phyloP scores from a whole-genome alignment of 2,888 invertebrate genomes.

The Machimus rusticus region DNA sequence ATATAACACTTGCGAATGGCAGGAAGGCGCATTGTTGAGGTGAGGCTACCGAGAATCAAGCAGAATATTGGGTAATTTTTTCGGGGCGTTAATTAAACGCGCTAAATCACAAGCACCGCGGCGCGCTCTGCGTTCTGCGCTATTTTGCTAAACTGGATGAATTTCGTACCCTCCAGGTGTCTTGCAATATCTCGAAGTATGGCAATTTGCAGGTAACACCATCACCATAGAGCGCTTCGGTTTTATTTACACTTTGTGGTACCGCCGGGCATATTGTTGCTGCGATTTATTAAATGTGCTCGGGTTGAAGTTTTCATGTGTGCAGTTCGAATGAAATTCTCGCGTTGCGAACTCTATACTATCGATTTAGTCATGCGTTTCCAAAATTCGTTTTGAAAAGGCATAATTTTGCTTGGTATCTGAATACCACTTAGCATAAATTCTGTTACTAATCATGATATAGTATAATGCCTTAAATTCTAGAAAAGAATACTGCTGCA shows the following conservation, averaged over 20 bases:
- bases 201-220: neutral
- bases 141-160: neutral
- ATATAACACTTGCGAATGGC: neutral
- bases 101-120: neutral
- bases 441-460: neutral
- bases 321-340: neutral
- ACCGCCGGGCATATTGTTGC: neutral
- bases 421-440: neutral
- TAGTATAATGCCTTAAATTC: neutral
- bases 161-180: neutral
- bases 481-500: neutral
- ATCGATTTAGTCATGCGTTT: neutral
- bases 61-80: neutral
- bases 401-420: neutral
- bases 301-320: neutral
- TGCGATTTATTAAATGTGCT: neutral
- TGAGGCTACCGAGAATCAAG: neutral
- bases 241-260: neutral
- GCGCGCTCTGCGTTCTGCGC: neutral
- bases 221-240: neutral
- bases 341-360: neutral
- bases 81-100: neutral
- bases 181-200: neutral
- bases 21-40: slow-evolving; percentile 20
- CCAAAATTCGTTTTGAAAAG: neutral